Evolutionary conservation across 2,888 invertebrate genomes (phyloP), one percentile per base, ranked within the genome.

Genomic region (Napeogenes sylphis): DNA sequence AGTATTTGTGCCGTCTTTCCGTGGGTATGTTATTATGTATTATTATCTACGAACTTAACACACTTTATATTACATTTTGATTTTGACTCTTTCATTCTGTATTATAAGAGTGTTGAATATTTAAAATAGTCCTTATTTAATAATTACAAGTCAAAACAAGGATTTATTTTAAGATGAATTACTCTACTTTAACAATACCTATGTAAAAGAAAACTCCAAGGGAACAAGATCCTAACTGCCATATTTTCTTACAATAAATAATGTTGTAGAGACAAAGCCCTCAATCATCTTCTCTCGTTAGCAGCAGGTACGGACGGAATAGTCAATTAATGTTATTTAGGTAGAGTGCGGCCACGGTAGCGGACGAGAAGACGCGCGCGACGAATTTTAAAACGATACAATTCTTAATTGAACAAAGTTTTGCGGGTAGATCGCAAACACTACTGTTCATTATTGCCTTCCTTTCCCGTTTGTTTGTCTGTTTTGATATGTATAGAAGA

Each of bases 251-350:
- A 47, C 6, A 8, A 51, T n/a, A 30, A 12, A 51, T 56, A 45
- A 56, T 56, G 56, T 38, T 42, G 45, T 32, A 53, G 56, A 46
- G 54, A 42, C 53, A 47, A 55, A 54, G 14, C 55, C 46, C 47
- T 63, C 63, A 56, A 64, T 57, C 54, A 57, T 51, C 42, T 51
- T 56, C 55, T 59, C 66, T 68, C 66, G 69, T 69, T 69, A 68
- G 66, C 62, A 66, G 65, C 75, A 78, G 75, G 78, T 76, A 73
- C 70, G 67, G 70, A 59, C 59, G 70, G 80, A 80, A 81, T 78
- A 75, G 73, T 72, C 75, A 79, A 81, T 81, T 81, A 80, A 80
- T 78, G 77, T 71, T 73, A 75, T 79, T 78, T 77, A 73, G 75
- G 60, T 60, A 51, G 6, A 5, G 30, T n/a, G 6, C 65, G 63